Evolutionary conservation across 2,888 invertebrate species (phyloP).

Genomic region (Tribolium freemani): DNA sequence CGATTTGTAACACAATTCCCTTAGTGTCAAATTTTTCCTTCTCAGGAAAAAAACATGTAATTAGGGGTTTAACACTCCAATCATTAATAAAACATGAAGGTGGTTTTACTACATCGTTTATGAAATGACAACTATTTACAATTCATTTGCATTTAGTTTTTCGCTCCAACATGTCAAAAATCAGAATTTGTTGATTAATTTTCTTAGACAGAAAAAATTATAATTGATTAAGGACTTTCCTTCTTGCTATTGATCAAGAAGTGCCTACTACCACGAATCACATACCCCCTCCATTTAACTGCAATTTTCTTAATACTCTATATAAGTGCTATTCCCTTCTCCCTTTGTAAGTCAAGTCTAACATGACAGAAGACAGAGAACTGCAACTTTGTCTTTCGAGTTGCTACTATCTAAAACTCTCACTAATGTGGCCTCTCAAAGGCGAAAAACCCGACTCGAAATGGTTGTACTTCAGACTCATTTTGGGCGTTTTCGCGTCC

Average conservation of each 20-base stretch:
- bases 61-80: neutral
- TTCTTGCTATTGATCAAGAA: neutral
- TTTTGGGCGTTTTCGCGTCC: neutral
- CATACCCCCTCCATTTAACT: neutral
- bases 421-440: neutral
- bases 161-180: neutral
- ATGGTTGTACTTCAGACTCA: neutral
- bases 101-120: neutral
- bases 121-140: neutral
- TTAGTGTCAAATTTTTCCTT: neutral
- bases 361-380: neutral
- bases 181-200: neutral
- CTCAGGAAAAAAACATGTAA: neutral
- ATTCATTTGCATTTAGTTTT: neutral
- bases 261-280: neutral
- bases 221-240: neutral
- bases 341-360: neutral
- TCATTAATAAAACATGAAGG: neutral
- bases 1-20: neutral
- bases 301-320: neutral
- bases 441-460: neutral
- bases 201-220: neutral
- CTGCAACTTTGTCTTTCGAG: neutral
- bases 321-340: neutral
- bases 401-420: neutral